phyloP scores from a whole-genome alignment of 2,797 vertebrate species.

The Hydrolagus colliei region DNA sequence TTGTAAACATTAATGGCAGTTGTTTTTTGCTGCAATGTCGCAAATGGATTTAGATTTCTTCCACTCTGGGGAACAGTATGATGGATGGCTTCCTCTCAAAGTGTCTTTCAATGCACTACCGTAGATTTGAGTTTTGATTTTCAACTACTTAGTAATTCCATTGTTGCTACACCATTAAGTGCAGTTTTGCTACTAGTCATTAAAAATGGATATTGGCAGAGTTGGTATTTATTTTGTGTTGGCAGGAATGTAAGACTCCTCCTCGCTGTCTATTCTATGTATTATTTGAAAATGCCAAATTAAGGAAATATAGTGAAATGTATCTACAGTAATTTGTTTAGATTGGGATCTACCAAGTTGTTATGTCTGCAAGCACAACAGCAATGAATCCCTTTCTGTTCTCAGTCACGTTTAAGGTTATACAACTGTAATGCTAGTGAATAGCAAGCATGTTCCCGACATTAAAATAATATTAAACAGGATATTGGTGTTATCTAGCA shows the following conservation, averaged over 20 bases:
- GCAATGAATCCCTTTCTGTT: too few species aligned
- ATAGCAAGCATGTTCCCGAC: too few species aligned
- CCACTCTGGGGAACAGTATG: not conserved
- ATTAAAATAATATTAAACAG: too few species aligned
- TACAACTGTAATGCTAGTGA: too few species aligned
- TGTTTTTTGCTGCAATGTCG: not conserved
- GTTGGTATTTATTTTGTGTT: conserved; percentile 3
- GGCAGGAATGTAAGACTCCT: not conserved
- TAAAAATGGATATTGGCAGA: not conserved
- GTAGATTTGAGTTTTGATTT: not conserved
- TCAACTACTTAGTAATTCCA: not conserved
- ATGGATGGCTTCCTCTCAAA: not conserved
- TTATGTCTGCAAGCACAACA: too few species aligned
- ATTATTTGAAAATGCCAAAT: too few species aligned
- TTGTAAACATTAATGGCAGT: not conserved
- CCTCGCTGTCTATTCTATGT: not conserved
- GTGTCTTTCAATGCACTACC: not conserved
- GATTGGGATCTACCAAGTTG: too few species aligned
- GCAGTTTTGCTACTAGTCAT: not conserved
- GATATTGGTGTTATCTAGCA: too few species aligned
- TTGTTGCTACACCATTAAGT: not conserved
- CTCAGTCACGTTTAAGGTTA: too few species aligned
- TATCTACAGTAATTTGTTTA: too few species aligned
- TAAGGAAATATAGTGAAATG: too few species aligned
- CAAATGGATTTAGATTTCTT: not conserved